phyloP scores from a whole-genome alignment of 2,113 vertebrate species.

The Ciconia maguari region DNA sequence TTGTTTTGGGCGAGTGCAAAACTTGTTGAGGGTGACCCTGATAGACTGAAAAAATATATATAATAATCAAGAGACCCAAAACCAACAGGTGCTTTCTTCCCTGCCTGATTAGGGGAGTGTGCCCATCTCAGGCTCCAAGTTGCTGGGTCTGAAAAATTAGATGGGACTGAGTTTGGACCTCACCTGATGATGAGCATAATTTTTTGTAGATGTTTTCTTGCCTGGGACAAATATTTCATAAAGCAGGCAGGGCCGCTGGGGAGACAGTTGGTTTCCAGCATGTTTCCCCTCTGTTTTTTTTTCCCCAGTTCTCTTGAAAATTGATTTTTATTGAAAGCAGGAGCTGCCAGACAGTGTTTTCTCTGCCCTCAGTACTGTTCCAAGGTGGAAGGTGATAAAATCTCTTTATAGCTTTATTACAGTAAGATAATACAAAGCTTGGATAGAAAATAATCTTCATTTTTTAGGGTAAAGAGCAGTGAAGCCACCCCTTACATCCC shows the following conservation, averaged over 20 bases:
- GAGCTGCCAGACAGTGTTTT: background rate
- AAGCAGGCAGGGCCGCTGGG: background rate
- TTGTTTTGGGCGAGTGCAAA: background rate
- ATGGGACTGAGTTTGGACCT: background rate
- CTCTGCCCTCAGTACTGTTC: background rate
- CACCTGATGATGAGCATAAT: background rate
- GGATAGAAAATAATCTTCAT: background rate
- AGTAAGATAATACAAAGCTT: background rate
- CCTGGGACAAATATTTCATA: background rate
- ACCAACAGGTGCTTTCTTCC: background rate
- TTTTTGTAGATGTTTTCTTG: background rate
- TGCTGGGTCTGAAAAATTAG: background rate
- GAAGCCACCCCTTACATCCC: background rate
- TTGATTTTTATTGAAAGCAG: background rate
- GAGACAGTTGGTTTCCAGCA: background rate
- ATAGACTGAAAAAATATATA: accelerated
- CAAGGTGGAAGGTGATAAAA: background rate
- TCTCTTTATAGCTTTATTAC: background rate
- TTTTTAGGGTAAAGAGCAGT: background rate
- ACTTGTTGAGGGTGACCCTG: background rate
- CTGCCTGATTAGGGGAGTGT: accelerated
- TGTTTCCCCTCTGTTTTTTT: background rate
- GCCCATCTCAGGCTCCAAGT: accelerated
- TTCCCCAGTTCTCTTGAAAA: background rate
- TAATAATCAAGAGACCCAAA: background rate